Percentiles rank a stretch among this genome's conserved stretches.
phyloP scores from a whole-genome alignment of 2,888 invertebrate species.

The Balanococcus diminutus region DNA sequence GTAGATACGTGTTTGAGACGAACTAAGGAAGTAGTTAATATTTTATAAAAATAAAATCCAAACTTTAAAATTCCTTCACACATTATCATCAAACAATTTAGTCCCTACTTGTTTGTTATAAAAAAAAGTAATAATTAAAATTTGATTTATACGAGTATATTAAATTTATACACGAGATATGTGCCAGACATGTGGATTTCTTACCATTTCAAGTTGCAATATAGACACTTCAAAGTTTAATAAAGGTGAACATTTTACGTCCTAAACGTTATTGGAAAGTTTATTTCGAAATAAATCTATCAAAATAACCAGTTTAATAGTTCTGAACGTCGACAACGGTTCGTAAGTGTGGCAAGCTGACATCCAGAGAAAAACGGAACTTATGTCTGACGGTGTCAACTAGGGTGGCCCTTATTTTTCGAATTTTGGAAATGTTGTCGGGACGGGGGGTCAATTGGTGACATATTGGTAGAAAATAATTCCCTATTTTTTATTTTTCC shows the following conservation, averaged over 20 bases:
- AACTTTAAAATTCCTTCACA: too few species aligned
- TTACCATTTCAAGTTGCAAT: not conserved
- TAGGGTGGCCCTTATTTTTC: too few species aligned
- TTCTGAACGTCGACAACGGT: not conserved
- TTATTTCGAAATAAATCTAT: constrained; percentile 3
- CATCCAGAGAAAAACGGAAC: not conserved
- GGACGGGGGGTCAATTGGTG: too few species aligned
- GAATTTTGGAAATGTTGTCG: too few species aligned
- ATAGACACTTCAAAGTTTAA: not conserved
- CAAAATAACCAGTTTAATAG: constrained; percentile 12
- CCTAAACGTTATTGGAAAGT: not conserved
- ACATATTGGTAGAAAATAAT: too few species aligned
- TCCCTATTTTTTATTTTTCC: too few species aligned
- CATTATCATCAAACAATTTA: not conserved
- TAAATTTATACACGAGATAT: not conserved
- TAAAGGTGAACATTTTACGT: not conserved
- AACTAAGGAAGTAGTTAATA: too few species aligned
- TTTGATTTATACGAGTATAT: not conserved
- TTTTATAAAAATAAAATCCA: too few species aligned
- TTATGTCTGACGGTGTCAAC: not conserved
- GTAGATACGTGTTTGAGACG: too few species aligned
- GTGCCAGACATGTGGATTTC: not conserved
- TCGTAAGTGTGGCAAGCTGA: not conserved
- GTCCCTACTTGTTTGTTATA: not conserved
- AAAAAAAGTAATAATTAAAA: not conserved